Evolutionary conservation across 2,888 invertebrate genomes (phyloP).

Genomic region (Ceramica pisi): DNA sequence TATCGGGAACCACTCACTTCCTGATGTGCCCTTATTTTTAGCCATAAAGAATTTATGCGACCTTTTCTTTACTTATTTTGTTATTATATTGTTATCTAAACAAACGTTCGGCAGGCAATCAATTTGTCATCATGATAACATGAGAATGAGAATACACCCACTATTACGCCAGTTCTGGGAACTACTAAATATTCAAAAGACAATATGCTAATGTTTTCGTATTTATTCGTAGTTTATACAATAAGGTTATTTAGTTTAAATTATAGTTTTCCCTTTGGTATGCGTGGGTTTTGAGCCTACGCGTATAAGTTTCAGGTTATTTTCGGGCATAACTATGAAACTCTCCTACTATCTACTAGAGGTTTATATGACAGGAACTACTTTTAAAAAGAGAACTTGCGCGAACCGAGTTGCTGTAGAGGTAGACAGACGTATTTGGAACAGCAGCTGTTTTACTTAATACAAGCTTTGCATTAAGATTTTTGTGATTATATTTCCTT

Average conservation of each 20-base stretch:
- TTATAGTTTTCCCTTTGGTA: background rate
- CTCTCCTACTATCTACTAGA: background rate
- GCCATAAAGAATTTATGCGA: slow-evolving; percentile 1
- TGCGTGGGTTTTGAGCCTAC: background rate
- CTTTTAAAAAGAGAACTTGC: too few species aligned
- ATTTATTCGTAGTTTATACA: slow-evolving; percentile 7
- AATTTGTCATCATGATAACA: slow-evolving; percentile 22
- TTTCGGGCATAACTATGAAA: background rate
- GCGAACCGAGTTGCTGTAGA: too few species aligned
- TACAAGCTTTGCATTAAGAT: too few species aligned
- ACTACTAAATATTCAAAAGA: slow-evolving; percentile 39
- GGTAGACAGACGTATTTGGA: too few species aligned
- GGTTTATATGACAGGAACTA: too few species aligned
- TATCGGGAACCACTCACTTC: background rate
- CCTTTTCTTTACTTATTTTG: background rate
- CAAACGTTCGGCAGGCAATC: background rate
- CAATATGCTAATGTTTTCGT: slow-evolving; percentile 32
- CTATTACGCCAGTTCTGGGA: slow-evolving; percentile 6
- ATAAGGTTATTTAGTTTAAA: slow-evolving; percentile 25
- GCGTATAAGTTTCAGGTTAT: background rate
- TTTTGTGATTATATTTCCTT: too few species aligned
- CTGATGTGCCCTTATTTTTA: background rate
- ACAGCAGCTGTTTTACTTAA: too few species aligned
- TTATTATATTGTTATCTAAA: background rate
- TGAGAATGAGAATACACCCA: slow-evolving; percentile 19